Evolutionary conservation across 2,113 vertebrate genomes (phyloP), one percentile per base, ranked within the genome.

Genomic region (Tyrannus savana): DNA sequence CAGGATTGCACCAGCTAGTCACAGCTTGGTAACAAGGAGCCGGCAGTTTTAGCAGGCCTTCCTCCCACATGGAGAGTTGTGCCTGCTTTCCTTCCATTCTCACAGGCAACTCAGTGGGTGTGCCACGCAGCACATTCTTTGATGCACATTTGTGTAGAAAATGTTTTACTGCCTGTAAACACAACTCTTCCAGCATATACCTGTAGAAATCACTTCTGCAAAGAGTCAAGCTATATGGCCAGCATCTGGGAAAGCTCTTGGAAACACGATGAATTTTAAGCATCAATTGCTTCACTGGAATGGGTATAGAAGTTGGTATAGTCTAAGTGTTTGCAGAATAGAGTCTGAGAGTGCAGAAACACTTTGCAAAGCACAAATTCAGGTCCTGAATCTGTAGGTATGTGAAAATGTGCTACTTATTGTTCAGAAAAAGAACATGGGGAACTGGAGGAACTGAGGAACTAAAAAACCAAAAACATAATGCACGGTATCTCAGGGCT

Each of bases 301-400:
- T 0, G 0, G 7, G 5, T n/a, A 3, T 12, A 58, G 42, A 87
- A 53, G 1, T 5, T 74, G 35, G 18, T 39, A 37, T 3, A 49
- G 18, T 1, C 2, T 41, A 44, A 39, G 18, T 62, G 24, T 64
- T 77, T 53, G 44, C 27, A 66, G 44, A 17, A 49, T 0, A 9
- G 33, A 11, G 30, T 27, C 50, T 63, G 56, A 47, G 37, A 56
- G n/a, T 42, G 19, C 47, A 59, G 33, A 59, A 84, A 16, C 2
- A 8, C 9, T 86, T 49, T 37, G 10, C 18, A 53, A 90, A 76
- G 30, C 10, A 8, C 1, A 2, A 35, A 62, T 80, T 58, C 50
- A 50, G 10, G 10, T 53, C 16, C 35, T 12, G 12, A 89, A 27
- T 6, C 14, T 8, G 14, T 3, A 41, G 7, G 9, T n/a, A 19